Evolutionary conservation across 2,888 invertebrate genomes (phyloP).

Genomic region (Chymomyza fuscimana): DNA sequence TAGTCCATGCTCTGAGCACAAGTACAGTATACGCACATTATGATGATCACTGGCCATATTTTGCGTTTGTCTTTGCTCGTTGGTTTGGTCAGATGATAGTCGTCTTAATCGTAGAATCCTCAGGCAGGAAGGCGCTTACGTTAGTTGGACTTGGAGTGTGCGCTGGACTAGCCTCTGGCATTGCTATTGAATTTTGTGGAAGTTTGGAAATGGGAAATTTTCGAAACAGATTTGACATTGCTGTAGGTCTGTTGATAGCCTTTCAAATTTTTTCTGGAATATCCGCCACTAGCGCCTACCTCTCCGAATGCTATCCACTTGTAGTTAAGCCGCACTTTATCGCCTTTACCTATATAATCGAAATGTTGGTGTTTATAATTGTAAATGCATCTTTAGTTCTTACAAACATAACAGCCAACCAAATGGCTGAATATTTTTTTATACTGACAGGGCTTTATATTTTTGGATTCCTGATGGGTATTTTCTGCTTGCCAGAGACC

Average conservation of each 20-base stretch:
- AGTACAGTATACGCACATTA: no score
- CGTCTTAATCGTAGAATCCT: conserved; percentile 46
- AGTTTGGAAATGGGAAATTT: not conserved
- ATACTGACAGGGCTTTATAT: conserved; percentile 52
- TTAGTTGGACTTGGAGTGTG: conserved; percentile 51
- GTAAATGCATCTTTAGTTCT: not conserved
- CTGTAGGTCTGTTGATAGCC: conserved; percentile 26
- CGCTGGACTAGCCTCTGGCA: conserved; percentile 46
- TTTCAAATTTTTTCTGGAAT: conserved; percentile 64
- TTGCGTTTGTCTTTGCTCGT: conserved; percentile 48
- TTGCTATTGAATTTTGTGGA: conserved; percentile 35
- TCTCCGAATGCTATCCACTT: conserved; percentile 72
- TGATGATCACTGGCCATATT: conserved; percentile 32
- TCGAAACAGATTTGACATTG: not conserved
- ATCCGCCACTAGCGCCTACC: conserved; percentile 57
- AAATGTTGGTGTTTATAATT: conserved; percentile 58
- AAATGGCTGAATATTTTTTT: conserved; percentile 46
- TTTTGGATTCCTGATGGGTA: conserved; percentile 44
- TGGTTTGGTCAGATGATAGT: conserved; percentile 42
- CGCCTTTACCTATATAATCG: conserved; percentile 46
- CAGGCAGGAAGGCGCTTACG: conserved; percentile 62
- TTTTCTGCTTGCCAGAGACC: conserved; percentile 67
- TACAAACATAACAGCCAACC: accelerated
- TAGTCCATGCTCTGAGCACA: conserved; percentile 11
- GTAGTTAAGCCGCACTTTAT: conserved; percentile 70